phyloP scores from a whole-genome alignment of 2,113 vertebrate genomes.

The Steatornis caripensis region DNA sequence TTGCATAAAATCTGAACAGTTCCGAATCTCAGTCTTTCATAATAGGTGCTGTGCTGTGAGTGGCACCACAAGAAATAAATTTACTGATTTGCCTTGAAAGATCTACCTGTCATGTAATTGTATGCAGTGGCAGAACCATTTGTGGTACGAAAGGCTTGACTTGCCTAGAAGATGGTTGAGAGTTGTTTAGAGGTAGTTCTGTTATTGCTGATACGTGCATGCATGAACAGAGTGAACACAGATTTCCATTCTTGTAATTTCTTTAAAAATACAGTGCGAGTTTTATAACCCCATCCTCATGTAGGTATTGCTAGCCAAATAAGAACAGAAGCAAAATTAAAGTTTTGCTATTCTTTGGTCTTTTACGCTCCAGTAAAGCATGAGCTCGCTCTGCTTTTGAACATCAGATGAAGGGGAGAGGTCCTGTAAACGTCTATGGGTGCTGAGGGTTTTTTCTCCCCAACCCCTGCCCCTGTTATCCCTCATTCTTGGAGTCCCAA shows the following conservation, averaged over 20 bases:
- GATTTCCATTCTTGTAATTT: not conserved
- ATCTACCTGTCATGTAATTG: not conserved
- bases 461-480: accelerated
- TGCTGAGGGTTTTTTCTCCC: not conserved
- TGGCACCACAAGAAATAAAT: not conserved
- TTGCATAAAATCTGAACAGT: not conserved
- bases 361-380: not conserved
- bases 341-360: not conserved
- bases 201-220: not conserved
- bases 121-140: not conserved
- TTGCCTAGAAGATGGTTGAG: not conserved
- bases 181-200: not conserved
- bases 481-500: not conserved
- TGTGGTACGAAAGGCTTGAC: not conserved
- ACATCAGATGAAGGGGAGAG: not conserved
- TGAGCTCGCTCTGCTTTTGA: not conserved
- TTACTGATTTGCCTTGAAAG: not conserved
- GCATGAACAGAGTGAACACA: not conserved
- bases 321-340: not conserved
- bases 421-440: not conserved
- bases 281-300: not conserved
- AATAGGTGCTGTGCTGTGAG: not conserved
- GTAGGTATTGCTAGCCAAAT: not conserved
- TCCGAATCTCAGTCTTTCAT: not conserved
- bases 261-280: not conserved